These are phyloP conservation scores for Melanotaenia boesemani DNA, from an alignment of 2,797 vertebrate species.

Conservation along the genomic window DNA sequence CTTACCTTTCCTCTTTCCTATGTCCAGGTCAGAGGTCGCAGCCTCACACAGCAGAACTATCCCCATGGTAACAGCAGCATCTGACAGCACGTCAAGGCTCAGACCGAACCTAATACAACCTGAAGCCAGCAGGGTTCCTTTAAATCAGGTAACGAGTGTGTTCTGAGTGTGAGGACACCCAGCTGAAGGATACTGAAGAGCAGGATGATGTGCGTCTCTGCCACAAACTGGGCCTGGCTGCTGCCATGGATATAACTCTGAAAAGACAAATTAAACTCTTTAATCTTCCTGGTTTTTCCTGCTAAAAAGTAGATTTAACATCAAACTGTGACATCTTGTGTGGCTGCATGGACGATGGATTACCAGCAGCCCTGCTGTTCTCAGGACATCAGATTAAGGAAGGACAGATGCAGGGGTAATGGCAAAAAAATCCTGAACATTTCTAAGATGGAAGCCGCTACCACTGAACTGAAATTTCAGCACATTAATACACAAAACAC, in stretches of 20 bases:
- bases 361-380: too few species aligned
- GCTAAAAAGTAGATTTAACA: too few species aligned
- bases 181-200: conserved; percentile 95
- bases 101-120: not conserved
- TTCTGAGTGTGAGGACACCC: not conserved
- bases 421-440: too few species aligned
- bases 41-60: conserved; percentile 96
- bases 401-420: too few species aligned
- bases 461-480: too few species aligned
- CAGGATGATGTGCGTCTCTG: conserved; percentile 97
- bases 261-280: conserved; percentile 40
- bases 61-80: conserved; percentile 93
- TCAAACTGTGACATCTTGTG: too few species aligned
- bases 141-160: not conserved
- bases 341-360: too few species aligned
- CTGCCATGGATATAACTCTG: conserved; percentile 98
- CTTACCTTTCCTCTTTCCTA: conserved; percentile 95
- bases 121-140: too few species aligned
- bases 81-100: conserved; percentile 80
- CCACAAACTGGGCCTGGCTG: conserved; percentile 98
- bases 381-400: too few species aligned
- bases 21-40: conserved; percentile 93
- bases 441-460: too few species aligned
- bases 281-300: too few species aligned
- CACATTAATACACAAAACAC: too few species aligned